A percentile compares a stretch with the other conserved stretches of the same genome.
Conservation (phyloP, 2,797 vertebrate species). For the Danio jaintianensis region DNA sequence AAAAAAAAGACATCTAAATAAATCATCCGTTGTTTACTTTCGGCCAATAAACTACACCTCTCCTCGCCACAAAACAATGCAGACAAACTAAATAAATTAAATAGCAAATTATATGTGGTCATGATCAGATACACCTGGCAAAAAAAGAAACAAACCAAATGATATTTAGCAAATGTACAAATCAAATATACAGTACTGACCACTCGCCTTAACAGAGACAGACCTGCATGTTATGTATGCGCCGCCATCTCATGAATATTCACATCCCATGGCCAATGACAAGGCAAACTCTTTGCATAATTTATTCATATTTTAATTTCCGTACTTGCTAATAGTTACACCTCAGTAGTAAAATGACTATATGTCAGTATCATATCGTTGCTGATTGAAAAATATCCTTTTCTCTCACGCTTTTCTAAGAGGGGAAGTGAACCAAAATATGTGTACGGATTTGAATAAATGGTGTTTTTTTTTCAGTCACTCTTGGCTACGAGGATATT, state of each 20-base stretch:
- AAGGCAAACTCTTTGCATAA: conserved; percentile 97
- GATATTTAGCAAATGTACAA: conserved; percentile 59
- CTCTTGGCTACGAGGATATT: conserved; percentile 94
- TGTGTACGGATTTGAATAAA: conserved; percentile 78
- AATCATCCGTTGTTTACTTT: conserved; percentile 27
- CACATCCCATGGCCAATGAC: conserved; percentile 64
- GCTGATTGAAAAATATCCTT: conserved; percentile 96
- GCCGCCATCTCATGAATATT: conserved; percentile 47
- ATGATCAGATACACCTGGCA: conserved; percentile 46
- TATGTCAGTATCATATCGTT: conserved; percentile 96
- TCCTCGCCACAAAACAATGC: conserved; percentile 52
- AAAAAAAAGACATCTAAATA: conserved; percentile 39
- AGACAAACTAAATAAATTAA: conserved; percentile 46
- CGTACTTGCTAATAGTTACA: conserved; percentile 96
- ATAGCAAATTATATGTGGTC: conserved; percentile 47
- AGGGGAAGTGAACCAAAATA: conserved; percentile 77
- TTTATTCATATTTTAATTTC: conserved; percentile 92
- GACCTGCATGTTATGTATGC: conserved; percentile 46
- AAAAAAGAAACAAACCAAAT: conserved; percentile 34
- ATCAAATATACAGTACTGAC: conserved; percentile 62
- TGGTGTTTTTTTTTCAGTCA: conserved; percentile 20
- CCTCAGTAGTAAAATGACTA: conserved; percentile 99
- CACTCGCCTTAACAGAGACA: conserved; percentile 50
- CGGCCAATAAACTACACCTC: conserved; percentile 39
- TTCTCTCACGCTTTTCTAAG: conserved; percentile 90